phyloP scores from a whole-genome alignment of 2,113 vertebrate species.

The Peromyscus polionotus region DNA sequence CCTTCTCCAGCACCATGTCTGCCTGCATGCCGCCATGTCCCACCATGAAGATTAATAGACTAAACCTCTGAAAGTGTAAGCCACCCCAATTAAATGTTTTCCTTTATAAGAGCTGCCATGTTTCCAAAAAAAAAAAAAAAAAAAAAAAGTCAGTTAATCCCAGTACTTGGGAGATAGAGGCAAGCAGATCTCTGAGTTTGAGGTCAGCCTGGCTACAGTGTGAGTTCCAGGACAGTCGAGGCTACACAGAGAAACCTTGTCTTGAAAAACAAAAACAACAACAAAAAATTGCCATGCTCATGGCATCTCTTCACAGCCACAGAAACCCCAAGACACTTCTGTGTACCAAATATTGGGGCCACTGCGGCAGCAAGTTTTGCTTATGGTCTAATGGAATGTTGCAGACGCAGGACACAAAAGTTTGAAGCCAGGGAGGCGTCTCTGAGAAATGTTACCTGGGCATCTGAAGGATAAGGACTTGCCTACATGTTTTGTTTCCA shows the following conservation, averaged over 20 bases:
- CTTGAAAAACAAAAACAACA: neutral
- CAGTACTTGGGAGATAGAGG: neutral
- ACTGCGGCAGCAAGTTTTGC: neutral
- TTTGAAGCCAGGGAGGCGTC: neutral
- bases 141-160: neutral
- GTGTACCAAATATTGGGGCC: neutral
- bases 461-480: slow-evolving; percentile 23
- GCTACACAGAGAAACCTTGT: neutral
- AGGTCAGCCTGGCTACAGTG: neutral
- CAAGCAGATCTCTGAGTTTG: neutral
- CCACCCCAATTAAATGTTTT: neutral
- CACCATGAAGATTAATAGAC: neutral
- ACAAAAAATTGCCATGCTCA: neutral
- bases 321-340: neutral
- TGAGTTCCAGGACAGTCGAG: neutral
- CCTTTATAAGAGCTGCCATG: neutral
- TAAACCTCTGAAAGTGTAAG: neutral
- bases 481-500: neutral
- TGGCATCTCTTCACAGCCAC: neutral
- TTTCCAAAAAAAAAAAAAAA: too few relatives aligned
- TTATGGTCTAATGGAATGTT: neutral
- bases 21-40: neutral
- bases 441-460: neutral
- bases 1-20: neutral
- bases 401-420: neutral